These are phyloP conservation scores for Chelonia mydas DNA, from an alignment of 2,797 vertebrate species.

Conservation along the genomic window DNA sequence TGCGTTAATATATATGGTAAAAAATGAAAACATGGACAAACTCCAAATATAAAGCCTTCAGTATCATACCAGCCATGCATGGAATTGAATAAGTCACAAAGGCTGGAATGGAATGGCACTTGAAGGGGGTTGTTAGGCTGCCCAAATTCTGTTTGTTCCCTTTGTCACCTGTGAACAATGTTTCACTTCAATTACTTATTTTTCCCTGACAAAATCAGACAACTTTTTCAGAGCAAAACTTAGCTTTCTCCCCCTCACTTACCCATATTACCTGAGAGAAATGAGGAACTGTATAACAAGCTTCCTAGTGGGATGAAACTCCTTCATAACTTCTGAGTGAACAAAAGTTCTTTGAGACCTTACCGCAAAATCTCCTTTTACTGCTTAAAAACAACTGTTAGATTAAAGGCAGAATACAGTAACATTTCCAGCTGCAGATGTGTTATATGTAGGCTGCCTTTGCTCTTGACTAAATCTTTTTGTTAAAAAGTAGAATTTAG, in stretches of 20 bases:
- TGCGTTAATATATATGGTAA: neutral
- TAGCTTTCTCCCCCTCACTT: rapidly evolving
- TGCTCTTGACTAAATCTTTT: slow-evolving; percentile 25
- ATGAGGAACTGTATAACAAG: neutral
- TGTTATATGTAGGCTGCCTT: slow-evolving; percentile 1
- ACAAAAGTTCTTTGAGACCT: neutral
- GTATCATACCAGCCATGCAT: neutral
- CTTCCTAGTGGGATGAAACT: neutral
- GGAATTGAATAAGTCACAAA: neutral
- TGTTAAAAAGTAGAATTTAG: neutral
- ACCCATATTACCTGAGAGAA: neutral
- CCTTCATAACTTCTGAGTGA: neutral
- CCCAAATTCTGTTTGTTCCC: neutral
- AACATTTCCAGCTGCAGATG: neutral
- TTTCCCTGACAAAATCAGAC: neutral
- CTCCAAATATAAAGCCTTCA: neutral
- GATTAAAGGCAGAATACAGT: neutral
- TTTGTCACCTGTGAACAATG: neutral
- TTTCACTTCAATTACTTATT: neutral
- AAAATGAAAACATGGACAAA: neutral
- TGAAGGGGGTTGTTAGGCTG: neutral
- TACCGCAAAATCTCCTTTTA: neutral
- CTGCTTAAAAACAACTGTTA: slow-evolving; percentile 20
- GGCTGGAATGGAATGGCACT: neutral
- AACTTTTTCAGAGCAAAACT: neutral